phyloP scores from a whole-genome alignment of 2,888 invertebrate genomes.

The Microplitis manilae region DNA sequence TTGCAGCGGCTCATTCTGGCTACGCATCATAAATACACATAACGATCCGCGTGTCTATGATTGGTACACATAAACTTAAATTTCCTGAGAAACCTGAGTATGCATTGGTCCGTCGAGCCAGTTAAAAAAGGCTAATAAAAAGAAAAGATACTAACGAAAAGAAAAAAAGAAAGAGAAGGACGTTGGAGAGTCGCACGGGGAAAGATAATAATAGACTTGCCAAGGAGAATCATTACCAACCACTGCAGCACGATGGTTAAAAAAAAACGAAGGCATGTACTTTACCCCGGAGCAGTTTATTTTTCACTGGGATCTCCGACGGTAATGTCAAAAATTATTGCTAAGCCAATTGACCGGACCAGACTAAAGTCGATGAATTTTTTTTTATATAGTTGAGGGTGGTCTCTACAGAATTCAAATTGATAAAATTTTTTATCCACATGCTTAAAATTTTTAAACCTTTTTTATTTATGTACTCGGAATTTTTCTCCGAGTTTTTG shows the following conservation, averaged over 20 bases:
- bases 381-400: constrained; percentile 1
- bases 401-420: background rate
- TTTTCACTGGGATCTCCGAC: constrained; percentile 33
- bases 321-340: constrained; percentile 40
- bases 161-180: constrained; percentile 4
- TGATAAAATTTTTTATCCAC: background rate
- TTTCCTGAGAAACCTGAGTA: constrained; percentile 45
- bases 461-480: too few species aligned
- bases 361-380: background rate
- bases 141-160: constrained; percentile 15
- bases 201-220: constrained; percentile 38
- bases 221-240: constrained; percentile 38
- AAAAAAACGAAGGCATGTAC: constrained; percentile 32
- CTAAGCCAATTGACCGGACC: constrained; percentile 27
- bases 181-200: constrained; percentile 36
- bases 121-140: constrained; percentile 16
- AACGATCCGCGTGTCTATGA: constrained; percentile 47
- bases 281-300: constrained; percentile 39
- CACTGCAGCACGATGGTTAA: constrained; percentile 30
- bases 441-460: too few species aligned
- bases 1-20: constrained; percentile 45
- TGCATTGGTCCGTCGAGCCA: constrained; percentile 37
- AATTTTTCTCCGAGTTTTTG: background rate
- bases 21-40: constrained; percentile 48
- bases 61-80: constrained; percentile 48